Evolutionary conservation across 2,888 invertebrate genomes (phyloP).

Genomic region (Eilema depressum): DNA sequence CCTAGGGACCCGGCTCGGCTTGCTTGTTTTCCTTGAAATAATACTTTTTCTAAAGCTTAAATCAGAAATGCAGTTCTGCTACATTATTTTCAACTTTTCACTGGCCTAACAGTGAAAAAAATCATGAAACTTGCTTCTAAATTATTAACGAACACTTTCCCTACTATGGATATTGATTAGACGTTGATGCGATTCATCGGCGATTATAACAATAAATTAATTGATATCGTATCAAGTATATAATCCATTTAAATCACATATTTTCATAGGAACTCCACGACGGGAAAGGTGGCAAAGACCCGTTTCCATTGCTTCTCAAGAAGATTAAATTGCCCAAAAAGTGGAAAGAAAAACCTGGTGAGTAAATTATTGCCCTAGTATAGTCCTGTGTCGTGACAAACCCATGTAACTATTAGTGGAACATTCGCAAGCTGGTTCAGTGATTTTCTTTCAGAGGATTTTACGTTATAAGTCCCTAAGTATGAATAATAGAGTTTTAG

Average conservation of each 20-base stretch:
- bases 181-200: too few species aligned
- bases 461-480: too few species aligned
- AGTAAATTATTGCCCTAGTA: slow-evolving; percentile 18
- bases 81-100: background rate
- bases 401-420: background rate
- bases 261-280: slow-evolving; percentile 88
- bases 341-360: slow-evolving; percentile 88
- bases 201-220: background rate
- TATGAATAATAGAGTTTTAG: too few species aligned
- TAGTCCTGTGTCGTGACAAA: background rate
- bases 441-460: too few species aligned
- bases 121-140: background rate
- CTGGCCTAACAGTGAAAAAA: background rate
- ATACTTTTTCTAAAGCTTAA: background rate
- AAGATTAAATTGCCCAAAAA: slow-evolving; percentile 92
- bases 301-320: slow-evolving; percentile 91
- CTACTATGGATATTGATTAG: background rate
- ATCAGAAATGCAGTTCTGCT: background rate
- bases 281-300: slow-evolving; percentile 92
- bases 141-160: background rate
- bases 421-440: too few species aligned
- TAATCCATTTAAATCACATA: background rate
- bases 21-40: background rate
- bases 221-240: background rate
- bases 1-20: background rate